Evolutionary conservation across 2,797 vertebrate genomes (phyloP).

Genomic region (Orestias chungarensis): DNA sequence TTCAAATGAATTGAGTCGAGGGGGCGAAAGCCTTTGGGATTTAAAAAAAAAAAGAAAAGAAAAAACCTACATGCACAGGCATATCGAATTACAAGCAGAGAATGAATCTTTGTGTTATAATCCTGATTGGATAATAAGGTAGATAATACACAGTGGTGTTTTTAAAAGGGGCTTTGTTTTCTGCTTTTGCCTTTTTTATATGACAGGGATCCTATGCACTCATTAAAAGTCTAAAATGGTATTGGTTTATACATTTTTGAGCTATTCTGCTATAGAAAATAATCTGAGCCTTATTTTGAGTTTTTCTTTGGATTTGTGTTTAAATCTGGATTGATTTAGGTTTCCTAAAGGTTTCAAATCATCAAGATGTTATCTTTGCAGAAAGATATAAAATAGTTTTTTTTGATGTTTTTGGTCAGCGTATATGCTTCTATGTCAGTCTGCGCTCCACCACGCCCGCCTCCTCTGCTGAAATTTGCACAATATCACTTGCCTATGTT

Average conservation of each 20-base stretch:
- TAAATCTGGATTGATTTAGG: no score
- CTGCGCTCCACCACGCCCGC: background rate
- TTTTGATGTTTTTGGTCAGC: background rate
- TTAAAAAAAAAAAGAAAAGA: no score
- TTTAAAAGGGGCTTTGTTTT: background rate
- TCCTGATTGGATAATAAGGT: conserved; percentile 14
- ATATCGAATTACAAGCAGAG: conserved; percentile 34
- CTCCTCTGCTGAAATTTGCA: background rate
- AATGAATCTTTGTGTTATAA: conserved; percentile 8
- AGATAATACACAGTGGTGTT: background rate
- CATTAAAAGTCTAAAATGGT: background rate
- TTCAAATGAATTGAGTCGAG: conserved; percentile 58
- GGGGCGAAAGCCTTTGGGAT: conserved; percentile 50
- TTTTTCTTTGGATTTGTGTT: no score
- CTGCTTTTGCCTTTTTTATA: background rate
- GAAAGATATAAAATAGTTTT: background rate
- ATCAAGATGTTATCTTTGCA: background rate
- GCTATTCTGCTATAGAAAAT: no score
- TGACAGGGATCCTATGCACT: background rate
- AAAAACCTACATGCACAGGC: conserved; percentile 39
- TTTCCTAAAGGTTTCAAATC: no score
- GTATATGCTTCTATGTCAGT: background rate
- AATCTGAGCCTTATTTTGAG: background rate
- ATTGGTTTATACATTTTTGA: background rate
- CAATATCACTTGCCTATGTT: background rate